phyloP scores from a whole-genome alignment of 2,888 invertebrate genomes.

The Arrhopalites spinosus region DNA sequence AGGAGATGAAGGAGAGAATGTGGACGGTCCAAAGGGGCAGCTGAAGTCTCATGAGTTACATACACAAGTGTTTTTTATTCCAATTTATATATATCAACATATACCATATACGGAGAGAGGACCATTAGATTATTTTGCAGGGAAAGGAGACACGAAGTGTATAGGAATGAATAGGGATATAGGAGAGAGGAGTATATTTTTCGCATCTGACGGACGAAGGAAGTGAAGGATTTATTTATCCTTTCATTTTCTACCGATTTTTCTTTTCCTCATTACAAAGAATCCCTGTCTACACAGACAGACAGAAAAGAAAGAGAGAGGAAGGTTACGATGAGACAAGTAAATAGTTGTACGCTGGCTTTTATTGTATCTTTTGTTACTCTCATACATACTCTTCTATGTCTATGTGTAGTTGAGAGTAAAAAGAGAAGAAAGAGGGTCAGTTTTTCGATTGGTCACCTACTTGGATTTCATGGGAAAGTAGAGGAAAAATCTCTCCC shows the following conservation, averaged over 20 bases:
- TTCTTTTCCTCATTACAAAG: not conserved
- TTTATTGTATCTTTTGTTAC: not conserved
- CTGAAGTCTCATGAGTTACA: constrained; percentile 48
- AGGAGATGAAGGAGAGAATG: not conserved
- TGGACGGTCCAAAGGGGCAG: constrained; percentile 45
- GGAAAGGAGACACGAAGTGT: not conserved
- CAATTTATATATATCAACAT: no score
- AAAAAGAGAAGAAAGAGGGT: constrained; percentile 31
- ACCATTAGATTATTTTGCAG: not conserved
- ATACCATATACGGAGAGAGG: no score
- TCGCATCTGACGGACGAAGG: constrained; percentile 27
- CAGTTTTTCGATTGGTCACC: constrained; percentile 43
- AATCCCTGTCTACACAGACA: not conserved
- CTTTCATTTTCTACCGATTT: constrained; percentile 28
- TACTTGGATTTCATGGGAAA: constrained; percentile 44
- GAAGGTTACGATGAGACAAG: constrained; percentile 1
- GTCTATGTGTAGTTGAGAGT: not conserved
- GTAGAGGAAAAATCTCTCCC: constrained; percentile 34
- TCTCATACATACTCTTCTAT: not conserved
- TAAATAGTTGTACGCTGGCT: not conserved
- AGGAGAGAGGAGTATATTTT: not conserved
- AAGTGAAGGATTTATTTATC: constrained; percentile 28
- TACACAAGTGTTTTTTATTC: constrained; percentile 23
- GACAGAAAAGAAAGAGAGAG: not conserved
- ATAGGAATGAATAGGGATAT: not conserved